Evolutionary conservation across 2,888 invertebrate species (phyloP).

Genomic region (Trichogramma dendrolimi): DNA sequence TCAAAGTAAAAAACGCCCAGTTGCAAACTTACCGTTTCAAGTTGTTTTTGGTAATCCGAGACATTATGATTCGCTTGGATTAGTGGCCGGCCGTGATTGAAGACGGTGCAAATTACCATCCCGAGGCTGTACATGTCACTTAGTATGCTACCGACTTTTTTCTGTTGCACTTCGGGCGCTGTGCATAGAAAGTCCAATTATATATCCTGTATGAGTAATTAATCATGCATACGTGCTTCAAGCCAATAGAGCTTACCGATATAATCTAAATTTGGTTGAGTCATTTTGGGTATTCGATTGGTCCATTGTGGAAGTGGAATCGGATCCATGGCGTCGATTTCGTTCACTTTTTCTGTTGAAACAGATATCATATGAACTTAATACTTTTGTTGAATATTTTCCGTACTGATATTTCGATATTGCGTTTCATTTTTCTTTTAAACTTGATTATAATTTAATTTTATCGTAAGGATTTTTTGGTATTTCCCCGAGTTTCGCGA

Average conservation of each 20-base stretch:
- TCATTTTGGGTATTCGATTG: slow-evolving; percentile 82
- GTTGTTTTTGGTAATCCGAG: slow-evolving; percentile 82
- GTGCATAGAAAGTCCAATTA: neutral
- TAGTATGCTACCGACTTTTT: slow-evolving; percentile 75
- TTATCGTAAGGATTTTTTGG: too few relatives aligned
- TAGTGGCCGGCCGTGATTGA: slow-evolving; percentile 83
- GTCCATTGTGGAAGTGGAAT: slow-evolving; percentile 63
- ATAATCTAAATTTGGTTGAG: slow-evolving; percentile 92
- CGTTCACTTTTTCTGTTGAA: slow-evolving; percentile 24
- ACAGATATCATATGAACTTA: too few relatives aligned
- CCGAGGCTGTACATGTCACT: slow-evolving; percentile 97
- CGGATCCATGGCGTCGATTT: slow-evolving; percentile 28
- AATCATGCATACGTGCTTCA: neutral
- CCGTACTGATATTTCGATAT: too few relatives aligned
- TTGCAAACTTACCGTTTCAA: slow-evolving; percentile 72
- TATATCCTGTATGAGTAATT: neutral
- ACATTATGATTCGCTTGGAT: slow-evolving; percentile 89
- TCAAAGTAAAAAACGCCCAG: too few relatives aligned
- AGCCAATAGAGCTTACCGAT: slow-evolving; percentile 61
- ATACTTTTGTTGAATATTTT: too few relatives aligned
- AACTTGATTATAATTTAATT: too few relatives aligned
- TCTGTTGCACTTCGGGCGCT: slow-evolving; percentile 91
- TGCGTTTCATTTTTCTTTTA: too few relatives aligned
- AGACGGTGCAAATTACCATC: slow-evolving; percentile 87
- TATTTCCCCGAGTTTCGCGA: too few relatives aligned